Evolutionary conservation across 2,888 invertebrate species (phyloP).

Genomic region (Campoplex capitator): DNA sequence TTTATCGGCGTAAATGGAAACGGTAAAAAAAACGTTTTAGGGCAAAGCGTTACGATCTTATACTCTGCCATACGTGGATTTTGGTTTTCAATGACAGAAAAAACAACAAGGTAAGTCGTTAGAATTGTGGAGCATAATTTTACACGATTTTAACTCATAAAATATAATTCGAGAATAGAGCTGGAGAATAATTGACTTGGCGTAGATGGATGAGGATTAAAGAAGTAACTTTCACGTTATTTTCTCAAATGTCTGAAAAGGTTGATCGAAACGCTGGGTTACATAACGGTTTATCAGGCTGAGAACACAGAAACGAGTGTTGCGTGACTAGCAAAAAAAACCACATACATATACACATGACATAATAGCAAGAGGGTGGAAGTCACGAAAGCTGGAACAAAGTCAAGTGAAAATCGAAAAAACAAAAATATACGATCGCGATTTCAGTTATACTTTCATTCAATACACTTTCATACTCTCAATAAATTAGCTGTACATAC

Average conservation of each 20-base stretch:
- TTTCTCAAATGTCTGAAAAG: slow-evolving; percentile 21
- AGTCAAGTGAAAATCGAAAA: neutral
- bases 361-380: slow-evolving; percentile 6
- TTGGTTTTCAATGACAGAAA: neutral
- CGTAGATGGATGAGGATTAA: neutral
- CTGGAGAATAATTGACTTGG: neutral
- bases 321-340: slow-evolving; percentile 57
- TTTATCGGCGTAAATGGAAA: neutral
- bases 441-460: slow-evolving; percentile 27
- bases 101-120: neutral
- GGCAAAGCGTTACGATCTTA: neutral
- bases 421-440: slow-evolving; percentile 15
- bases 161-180: neutral
- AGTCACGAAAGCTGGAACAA: slow-evolving; percentile 7
- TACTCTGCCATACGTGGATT: neutral
- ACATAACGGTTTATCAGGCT: slow-evolving; percentile 12
- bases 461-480: neutral
- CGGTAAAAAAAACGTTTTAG: neutral
- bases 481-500: slow-evolving; percentile 6
- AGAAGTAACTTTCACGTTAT: neutral
- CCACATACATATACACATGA: neutral
- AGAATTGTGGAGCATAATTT: neutral
- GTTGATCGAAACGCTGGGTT: slow-evolving; percentile 22
- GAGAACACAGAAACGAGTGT: slow-evolving; percentile 43
- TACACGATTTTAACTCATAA: neutral